Base-by-base conservation (phyloP, 2,888 invertebrate species). In the Scaptomyza polygonia region DNA sequence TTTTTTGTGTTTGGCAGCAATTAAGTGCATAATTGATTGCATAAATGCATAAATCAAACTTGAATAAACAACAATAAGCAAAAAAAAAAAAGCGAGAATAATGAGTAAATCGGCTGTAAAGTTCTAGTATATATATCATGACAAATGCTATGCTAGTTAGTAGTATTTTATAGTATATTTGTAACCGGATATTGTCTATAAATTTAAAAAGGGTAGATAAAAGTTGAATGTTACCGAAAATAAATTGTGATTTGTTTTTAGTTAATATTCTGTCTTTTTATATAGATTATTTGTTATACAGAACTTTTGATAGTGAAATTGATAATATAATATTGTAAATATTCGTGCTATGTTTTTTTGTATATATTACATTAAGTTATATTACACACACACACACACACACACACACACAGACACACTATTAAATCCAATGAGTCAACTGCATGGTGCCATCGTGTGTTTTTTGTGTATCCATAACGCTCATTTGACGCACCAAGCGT, bases 341-440 rank as follows among this genome's bases (percentile, higher is more conserved):
- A 32, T 48, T 48, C 32, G 32, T 48, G 48, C 48, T 48, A 32
- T 32, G 18, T 18, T 48, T 12, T 32, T 48, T 48, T 18, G 6
- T 36, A 36, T 36, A 36, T 36, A 14, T 2, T 7, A 43, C 6
- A 27, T 9, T 21, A 25, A 58, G 29, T 16, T 47, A 14, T 27
- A 27, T 11, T 21, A 21, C 21, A 21, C 21, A 21, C 21, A 21
- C 21, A 21, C 21, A 21, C 3, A 2, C 3, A 21, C 21, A 21
- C 9, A n/a, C 5, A 25, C 40, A 40, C 16, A 40, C 5, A 18
- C 21, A 2, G 4, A 14, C 6, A 47, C 36, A 4, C 16, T 16
- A 2, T 69, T 45, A 97, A 92, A 96, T 96, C 97, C 97, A 97
- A 91, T 97, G 96, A 0, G 97, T 96, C 93, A 97, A 94, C 90